These are phyloP conservation scores for Stichodactyla mertensii DNA, from an alignment of 64 coral and sea anemone species.

Conservation along the genomic window DNA sequence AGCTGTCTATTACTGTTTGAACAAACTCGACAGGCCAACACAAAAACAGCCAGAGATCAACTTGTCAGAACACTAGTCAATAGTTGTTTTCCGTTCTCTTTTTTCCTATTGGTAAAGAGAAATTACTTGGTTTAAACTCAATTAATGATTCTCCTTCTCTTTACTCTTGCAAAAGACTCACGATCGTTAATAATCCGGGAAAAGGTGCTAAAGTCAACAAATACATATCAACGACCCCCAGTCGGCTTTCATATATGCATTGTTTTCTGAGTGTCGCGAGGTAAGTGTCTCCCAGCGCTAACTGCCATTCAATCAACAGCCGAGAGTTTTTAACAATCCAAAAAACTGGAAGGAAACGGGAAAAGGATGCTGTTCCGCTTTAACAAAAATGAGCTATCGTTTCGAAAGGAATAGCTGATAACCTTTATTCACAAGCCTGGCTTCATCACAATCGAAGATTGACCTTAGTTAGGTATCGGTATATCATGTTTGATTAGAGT, in stretches of 20 bases:
- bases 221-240: not conserved
- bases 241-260: not conserved
- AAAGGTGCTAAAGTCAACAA: slow-evolving; percentile 1
- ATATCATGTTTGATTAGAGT: not conserved
- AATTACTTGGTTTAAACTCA: not conserved
- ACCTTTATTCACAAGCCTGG: not conserved
- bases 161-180: not conserved
- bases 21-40: slow-evolving; percentile 2
- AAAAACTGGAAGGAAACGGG: not conserved
- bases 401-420: not conserved
- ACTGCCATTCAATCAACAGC: not conserved
- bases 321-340: not conserved
- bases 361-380: not conserved
- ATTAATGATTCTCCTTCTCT: not conserved
- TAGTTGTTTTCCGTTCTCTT: not conserved
- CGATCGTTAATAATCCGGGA: not conserved
- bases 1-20: slow-evolving; percentile 7
- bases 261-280: not conserved
- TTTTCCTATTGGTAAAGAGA: not conserved
- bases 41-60: not conserved
- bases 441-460: not conserved
- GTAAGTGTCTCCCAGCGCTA: not conserved
- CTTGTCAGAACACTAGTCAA: not conserved
- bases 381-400: not conserved
- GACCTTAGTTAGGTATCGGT: not conserved